These are phyloP conservation scores for Oligia strigilis DNA, from an alignment of 2,888 invertebrate species.

Conservation along the genomic window DNA sequence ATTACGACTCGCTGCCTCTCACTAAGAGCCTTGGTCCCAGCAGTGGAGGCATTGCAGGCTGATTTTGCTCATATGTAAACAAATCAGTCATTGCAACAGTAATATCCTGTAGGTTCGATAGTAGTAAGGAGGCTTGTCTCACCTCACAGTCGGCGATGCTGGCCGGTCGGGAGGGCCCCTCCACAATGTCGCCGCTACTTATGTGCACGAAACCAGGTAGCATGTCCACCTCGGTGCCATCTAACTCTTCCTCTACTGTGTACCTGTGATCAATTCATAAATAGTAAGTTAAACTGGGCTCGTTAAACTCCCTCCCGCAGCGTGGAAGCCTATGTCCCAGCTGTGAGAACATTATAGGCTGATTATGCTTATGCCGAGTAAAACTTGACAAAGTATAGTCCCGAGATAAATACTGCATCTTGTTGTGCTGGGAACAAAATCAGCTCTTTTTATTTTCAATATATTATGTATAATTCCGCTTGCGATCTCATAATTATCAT, in stretches of 20 bases:
- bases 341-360: neutral
- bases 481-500: conserved; percentile 72
- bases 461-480: conserved; percentile 48
- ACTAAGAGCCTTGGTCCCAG: neutral
- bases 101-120: neutral
- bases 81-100: neutral
- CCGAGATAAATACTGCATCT: neutral
- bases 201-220: conserved; percentile 84
- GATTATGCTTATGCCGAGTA: no score
- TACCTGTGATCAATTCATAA: conserved; percentile 35
- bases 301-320: neutral
- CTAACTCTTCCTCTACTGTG: conserved; percentile 70
- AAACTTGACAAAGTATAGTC: neutral
- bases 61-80: neutral
- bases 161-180: conserved; percentile 55
- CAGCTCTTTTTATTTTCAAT: neutral
- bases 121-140: neutral
- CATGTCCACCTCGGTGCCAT: conserved; percentile 71
- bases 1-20: neutral
- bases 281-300: neutral
- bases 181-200: conserved; percentile 36
- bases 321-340: neutral
- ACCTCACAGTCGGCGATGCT: conserved; percentile 63
- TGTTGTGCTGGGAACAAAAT: neutral
- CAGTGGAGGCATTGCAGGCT: neutral